Evolutionary conservation across 1,140 invertebrate species (phyloP).

Genomic region (Drosophila takahashii): DNA sequence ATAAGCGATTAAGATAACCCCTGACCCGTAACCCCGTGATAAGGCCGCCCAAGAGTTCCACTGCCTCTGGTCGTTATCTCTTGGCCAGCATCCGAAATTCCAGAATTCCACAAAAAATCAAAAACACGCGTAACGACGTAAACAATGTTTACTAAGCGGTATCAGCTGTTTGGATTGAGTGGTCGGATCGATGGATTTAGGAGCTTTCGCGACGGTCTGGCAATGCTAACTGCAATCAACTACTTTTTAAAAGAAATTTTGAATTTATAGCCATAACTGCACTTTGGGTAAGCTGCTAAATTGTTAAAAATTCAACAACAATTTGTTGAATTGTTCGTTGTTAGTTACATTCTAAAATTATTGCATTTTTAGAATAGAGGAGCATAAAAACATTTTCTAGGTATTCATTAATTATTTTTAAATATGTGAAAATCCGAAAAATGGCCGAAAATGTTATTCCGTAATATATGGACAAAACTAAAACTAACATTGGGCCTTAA

Average conservation of each 20-base stretch:
- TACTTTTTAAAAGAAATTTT: neutral
- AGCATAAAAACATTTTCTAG: too few relatives aligned
- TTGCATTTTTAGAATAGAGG: too few relatives aligned
- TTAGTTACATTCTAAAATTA: too few relatives aligned
- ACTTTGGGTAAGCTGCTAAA: too few relatives aligned
- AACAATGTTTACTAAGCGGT: neutral
- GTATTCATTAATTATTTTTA: too few relatives aligned
- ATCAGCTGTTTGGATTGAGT: neutral
- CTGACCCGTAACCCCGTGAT: constrained; percentile 5
- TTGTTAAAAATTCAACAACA: too few relatives aligned
- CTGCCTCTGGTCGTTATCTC: constrained; percentile 11
- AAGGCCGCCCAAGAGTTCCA: constrained; percentile 14
- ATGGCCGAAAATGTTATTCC: too few relatives aligned
- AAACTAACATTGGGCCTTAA: too few relatives aligned
- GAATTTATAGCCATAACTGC: neutral
- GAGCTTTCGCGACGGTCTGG: constrained; percentile 2
- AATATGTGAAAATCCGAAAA: too few relatives aligned
- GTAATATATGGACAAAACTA: too few relatives aligned
- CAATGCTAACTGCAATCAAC: neutral
- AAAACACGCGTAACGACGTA: constrained; percentile 14
- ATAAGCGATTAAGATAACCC: constrained; percentile 5
- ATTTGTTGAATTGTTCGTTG: too few relatives aligned
- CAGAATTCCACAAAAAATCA: neutral
- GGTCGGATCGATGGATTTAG: neutral
- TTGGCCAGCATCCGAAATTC: constrained; percentile 18